phyloP scores from a whole-genome alignment of 1,140 invertebrate species.

The Trissolcus basalis region DNA sequence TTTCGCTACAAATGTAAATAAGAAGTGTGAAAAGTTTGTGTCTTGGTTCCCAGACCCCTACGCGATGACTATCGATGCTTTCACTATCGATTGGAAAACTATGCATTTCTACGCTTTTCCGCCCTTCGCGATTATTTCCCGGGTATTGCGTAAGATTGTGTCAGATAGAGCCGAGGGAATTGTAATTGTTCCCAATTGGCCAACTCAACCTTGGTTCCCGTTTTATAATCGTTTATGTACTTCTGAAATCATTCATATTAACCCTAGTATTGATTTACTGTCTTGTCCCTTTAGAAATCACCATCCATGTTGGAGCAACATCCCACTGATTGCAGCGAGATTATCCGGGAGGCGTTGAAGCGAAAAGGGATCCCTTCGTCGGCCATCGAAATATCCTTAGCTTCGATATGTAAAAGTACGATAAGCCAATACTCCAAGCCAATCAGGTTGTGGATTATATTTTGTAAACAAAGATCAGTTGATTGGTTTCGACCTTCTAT shows the following conservation, averaged over 20 bases:
- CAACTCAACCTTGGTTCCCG: conserved; percentile 31
- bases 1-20: too few species aligned
- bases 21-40: too few species aligned
- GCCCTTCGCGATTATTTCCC: conserved; percentile 16
- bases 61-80: too few species aligned
- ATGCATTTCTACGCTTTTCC: conserved; percentile 31
- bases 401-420: conserved; percentile 1
- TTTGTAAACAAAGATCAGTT: too few species aligned
- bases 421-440: conserved; percentile 10
- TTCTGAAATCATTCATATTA: conserved; percentile 8
- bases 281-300: conserved; percentile 15
- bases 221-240: conserved; percentile 10
- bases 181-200: conserved; percentile 19
- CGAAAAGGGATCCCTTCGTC: conserved; percentile 3
- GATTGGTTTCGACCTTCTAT: too few species aligned
- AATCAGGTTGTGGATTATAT: too few species aligned
- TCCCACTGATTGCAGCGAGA: too few species aligned
- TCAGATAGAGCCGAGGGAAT: conserved; percentile 17
- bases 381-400: conserved; percentile 8
- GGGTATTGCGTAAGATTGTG: conserved; percentile 17
- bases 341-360: too few species aligned
- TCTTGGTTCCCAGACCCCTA: too few species aligned
- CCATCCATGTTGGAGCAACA: conserved; percentile 14
- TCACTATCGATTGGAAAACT: too few species aligned
- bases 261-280: conserved; percentile 10